Evolutionary conservation across 2,113 vertebrate genomes (phyloP), one percentile per base, ranked within the genome.

Genomic region (Polyodon spathula): DNA sequence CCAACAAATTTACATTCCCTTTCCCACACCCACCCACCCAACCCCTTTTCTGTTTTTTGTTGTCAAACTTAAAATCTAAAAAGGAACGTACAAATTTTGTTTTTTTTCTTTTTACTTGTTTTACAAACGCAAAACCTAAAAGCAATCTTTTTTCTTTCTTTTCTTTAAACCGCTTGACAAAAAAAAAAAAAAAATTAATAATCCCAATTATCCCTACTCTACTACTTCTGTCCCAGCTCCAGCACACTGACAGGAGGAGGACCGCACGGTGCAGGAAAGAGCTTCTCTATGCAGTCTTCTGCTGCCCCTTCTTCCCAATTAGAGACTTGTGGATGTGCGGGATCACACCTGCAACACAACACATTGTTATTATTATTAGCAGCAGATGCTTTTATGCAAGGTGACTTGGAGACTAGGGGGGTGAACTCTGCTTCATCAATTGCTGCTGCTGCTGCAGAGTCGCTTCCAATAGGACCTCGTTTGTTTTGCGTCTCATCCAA

Each of bases 251-350:
- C n/a, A n/a, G n/a, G n/a, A n/a, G n/a, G 65, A 79, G 37, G 71
- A 77, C 68, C 76, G 61, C 15, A 71, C 73, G 44, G 12, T 73
- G 68, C 63, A 73, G 65, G 70, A 73, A 67, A 72, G 64, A 67
- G 65, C 66, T 71, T 67, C 14, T 79, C 78, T 93, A 97, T n/a
- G 88, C 95, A 27, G 95, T 97, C 76, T 98, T 98, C 83, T 98
- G 95, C 61, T 98, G 95, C 56, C 95, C 96, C 83, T 98, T 98
- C 90, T 98, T 98, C 53, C 96, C 95, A 42, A 97, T 98, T 76
- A 98, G 90, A 73, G 96, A 98, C 84, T 98, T 98, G 83, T 98
- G 96, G 85, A 98, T 98, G 78, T 98, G 96, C 44, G 96, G 96
- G 73, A 98, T 98, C 67, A 98, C 94, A 78, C 95, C 95, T 98